Evolutionary conservation across 2,888 invertebrate genomes (phyloP), one percentile per base, ranked within the genome.

Genomic region (Gymnoscelis rufifasciata): DNA sequence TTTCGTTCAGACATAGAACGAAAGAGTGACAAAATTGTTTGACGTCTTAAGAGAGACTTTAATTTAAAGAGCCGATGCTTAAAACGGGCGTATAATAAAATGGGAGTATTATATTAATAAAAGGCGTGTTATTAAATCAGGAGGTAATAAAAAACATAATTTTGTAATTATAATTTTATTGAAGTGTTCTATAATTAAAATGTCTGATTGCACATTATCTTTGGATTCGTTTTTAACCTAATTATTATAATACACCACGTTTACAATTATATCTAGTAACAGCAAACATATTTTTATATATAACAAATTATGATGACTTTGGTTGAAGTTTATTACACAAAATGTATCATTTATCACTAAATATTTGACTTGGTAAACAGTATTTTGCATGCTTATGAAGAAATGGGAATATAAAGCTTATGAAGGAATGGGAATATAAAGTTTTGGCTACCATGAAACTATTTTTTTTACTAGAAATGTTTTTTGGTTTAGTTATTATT

Each of bases 171-270:
- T 73, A 78, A 60, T 63, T 79, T 74, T 84, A 84, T 83, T 84
- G 72, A 83, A 82, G 74, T 81, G 81, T 78, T 68, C 56, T 76
- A 35, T 66, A 61, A 69, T 72, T 79, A 77, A 63, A 70, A 78
- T 60, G 70, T 62, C 77, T 68, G 82, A 88, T 88, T 88, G 87
- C 87, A 88, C 87, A 63, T 74, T 71, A 67, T 71, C 83, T 86
- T 88, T 86, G 86, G 84, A 62, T 68, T 75, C 67, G 74, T 81
- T 77, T n/a, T 61, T 65, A 12, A 49, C 31, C 42, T 56, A 51
- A 45, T 53, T 54, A 56, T 50, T 54, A 58, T 51, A 46, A 39
- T 65, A 54, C 64, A 68, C 66, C 69, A 39, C 42, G 29, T 59
- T 53, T 37, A 50, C 54, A 59, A 54, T 35, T 35, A 19, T 45